A percentile compares a stretch with the other conserved stretches of the same genome.
Evolutionary conservation across 2,113 vertebrate species (phyloP).

Genomic region (Callorhinus ursinus): DNA sequence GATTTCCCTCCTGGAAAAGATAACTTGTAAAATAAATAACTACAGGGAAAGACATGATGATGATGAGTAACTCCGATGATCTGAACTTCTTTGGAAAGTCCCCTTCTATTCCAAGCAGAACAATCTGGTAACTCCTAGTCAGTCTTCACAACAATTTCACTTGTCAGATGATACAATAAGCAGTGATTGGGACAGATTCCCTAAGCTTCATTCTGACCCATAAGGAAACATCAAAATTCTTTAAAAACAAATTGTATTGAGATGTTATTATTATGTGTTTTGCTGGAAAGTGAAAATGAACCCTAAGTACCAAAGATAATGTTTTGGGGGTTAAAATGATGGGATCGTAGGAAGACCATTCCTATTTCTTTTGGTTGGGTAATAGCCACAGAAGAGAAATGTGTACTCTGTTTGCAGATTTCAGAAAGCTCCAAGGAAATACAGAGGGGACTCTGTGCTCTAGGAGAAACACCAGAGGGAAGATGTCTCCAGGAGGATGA

Average conservation of each 20-base stretch:
- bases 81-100: not conserved
- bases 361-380: not conserved
- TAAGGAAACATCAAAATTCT: not conserved
- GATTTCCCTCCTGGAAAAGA: not conserved
- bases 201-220: not conserved
- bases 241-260: conserved; percentile 8
- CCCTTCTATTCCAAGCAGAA: not conserved
- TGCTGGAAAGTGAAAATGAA: not conserved
- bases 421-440: not conserved
- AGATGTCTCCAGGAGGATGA: not conserved
- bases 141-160: not conserved
- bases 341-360: not conserved
- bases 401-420: not conserved
- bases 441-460: not conserved
- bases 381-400: not conserved
- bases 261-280: not conserved
- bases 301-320: not conserved
- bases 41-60: not conserved
- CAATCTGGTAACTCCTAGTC: not conserved
- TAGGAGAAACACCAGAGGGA: not conserved
- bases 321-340: not conserved
- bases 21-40: not conserved
- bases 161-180: not conserved
- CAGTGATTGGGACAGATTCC: not conserved
- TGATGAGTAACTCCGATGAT: not conserved